phyloP scores from a whole-genome alignment of 1,140 invertebrate species.

The Drosophila sucinea region DNA sequence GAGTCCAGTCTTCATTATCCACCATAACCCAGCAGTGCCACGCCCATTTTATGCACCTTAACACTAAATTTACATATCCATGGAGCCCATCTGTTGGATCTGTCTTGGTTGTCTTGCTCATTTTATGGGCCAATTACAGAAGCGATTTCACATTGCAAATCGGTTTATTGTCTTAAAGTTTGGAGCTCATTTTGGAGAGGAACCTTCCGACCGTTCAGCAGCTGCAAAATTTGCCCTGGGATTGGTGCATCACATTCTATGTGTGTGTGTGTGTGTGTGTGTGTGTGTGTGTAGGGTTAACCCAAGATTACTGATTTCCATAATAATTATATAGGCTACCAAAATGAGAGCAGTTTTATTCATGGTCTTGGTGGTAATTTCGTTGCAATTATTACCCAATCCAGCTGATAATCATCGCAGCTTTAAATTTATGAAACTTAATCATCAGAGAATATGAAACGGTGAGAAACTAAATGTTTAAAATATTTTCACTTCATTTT shows the following conservation, averaged over 20 bases:
- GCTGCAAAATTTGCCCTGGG: slow-evolving; percentile 30
- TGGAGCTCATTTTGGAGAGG: background rate
- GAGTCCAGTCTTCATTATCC: slow-evolving; percentile 44
- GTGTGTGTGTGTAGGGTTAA: background rate
- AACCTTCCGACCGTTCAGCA: slow-evolving; percentile 6
- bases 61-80: slow-evolving; percentile 65
- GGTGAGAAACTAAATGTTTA: background rate
- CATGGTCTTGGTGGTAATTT: slow-evolving; percentile 9
- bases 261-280: too few species aligned
- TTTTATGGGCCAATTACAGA: slow-evolving; percentile 55
- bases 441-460: background rate
- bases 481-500: background rate
- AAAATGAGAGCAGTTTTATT: slow-evolving; percentile 12
- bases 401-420: slow-evolving; percentile 4
- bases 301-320: slow-evolving; percentile 12
- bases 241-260: slow-evolving; percentile 16
- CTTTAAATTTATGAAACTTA: slow-evolving; percentile 13
- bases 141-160: slow-evolving; percentile 52
- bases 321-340: slow-evolving; percentile 14
- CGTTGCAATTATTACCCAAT: slow-evolving; percentile 18
- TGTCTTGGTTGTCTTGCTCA: slow-evolving; percentile 21
- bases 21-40: slow-evolving; percentile 31
- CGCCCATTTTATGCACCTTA: slow-evolving; percentile 75
- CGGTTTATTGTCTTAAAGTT: slow-evolving; percentile 18
- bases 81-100: slow-evolving; percentile 7